Base-by-base conservation (phyloP, 1,140 invertebrate species). In the Drosophila lacteicornis region DNA sequence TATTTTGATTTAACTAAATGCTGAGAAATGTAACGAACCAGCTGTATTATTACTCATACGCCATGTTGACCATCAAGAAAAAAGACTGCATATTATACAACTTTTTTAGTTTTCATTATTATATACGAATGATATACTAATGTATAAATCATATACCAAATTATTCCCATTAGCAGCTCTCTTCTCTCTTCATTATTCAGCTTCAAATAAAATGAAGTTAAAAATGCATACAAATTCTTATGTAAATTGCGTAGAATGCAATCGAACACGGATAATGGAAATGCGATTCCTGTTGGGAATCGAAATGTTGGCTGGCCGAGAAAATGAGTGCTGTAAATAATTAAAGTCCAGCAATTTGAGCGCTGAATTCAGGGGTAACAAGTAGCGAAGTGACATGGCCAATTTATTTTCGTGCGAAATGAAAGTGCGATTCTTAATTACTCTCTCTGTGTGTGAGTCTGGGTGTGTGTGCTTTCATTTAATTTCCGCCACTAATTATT, bases 401-500 rank as follows among this genome's bases (percentile, higher is more conserved):
- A 59, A 73, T 73, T 69, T 36, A 45, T 56, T 56, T 68, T 42
- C 53, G 13, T 13, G 47, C 25, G 49, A 55, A 47, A 45, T 71
- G 45, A 30, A 59, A 59, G 33, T 58, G 27, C 27, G 45, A 45
- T 36, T 73, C 22, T 59, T 74, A 74, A 74, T 74, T 71, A 73
- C 67, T 51, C 50, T 60, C 38, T 50, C 19, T 47, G 45, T n/a
- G 19, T 19, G 19, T 49, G 45, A 49, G 36, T 49, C 46, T 17
- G n/a, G 22, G 13, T 11, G 19, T 3, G 9, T 47, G 66, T 30
- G 33, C 51, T 59, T 74, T 73, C 45, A 45, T 73, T 74, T 74
- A 30, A 60, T 74, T 73, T 74, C 73, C 61, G 40, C 25, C 38
- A 33, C 17, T 51, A 77, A 69, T 56, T 68, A 65, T 56, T 40